Conservation (phyloP, 2,888 invertebrate species). For the Epinotia nisella region DNA sequence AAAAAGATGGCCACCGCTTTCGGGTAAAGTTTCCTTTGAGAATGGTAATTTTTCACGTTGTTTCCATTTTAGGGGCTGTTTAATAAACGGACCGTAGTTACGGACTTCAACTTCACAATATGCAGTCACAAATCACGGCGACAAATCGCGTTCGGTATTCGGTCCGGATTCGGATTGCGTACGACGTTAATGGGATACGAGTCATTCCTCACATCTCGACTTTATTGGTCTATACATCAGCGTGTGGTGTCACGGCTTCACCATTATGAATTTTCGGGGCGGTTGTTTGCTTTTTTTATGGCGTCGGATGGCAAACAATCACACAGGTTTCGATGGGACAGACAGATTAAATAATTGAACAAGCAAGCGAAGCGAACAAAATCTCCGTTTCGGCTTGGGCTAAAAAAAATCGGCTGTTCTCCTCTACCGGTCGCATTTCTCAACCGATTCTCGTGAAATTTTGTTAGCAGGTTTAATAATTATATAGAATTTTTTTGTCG, state of each 20-base stretch:
- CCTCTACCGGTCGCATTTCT: too few species aligned
- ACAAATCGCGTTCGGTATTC: constrained; percentile 67
- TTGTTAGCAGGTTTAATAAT: too few species aligned
- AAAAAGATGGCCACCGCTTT: constrained; percentile 26
- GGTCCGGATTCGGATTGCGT: constrained; percentile 68
- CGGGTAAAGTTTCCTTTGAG: constrained; percentile 33
- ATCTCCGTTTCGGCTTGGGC: too few species aligned
- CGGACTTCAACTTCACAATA: constrained; percentile 64
- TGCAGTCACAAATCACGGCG: constrained; percentile 68
- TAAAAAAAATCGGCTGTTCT: too few species aligned
- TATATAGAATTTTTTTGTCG: too few species aligned
- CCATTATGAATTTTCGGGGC: constrained; percentile 38
- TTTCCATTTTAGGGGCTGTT: constrained; percentile 36
- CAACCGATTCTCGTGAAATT: too few species aligned
- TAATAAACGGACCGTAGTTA: constrained; percentile 56
- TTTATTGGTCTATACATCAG: constrained; percentile 75
- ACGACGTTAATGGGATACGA: constrained; percentile 76
- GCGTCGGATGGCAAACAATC: not conserved
- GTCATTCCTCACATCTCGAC: constrained; percentile 74
- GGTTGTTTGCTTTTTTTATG: not conserved
- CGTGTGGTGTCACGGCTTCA: constrained; percentile 39
- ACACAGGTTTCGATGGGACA: not conserved
- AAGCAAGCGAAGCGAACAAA: too few species aligned
- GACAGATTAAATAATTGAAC: not conserved
- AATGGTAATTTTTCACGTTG: constrained; percentile 41